These are phyloP conservation scores for Agrotis segetum DNA, from an alignment of 2,888 invertebrate genomes.

Conservation along the genomic window DNA sequence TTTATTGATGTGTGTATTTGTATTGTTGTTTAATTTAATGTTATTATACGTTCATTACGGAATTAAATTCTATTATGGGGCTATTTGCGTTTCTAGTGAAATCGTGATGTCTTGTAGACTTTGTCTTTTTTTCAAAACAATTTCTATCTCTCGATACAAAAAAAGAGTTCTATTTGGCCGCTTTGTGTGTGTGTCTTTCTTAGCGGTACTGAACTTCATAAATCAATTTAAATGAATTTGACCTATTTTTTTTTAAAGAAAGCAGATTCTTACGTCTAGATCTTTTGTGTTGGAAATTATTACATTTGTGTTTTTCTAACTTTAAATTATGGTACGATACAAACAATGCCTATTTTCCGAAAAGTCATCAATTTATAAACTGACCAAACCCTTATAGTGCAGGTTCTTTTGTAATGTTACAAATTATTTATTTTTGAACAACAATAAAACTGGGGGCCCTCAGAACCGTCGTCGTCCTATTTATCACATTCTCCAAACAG, in stretches of 20 bases:
- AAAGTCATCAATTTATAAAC: background rate
- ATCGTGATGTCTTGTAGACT: background rate
- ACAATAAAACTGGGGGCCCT: slow-evolving; percentile 31
- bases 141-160: background rate
- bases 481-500: slow-evolving; percentile 42
- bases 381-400: background rate
- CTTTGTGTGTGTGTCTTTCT: no score
- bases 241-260: no score
- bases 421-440: slow-evolving; percentile 17
- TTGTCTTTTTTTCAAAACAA: background rate
- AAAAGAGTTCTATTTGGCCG: no score
- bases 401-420: background rate
- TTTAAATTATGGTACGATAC: no score
- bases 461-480: slow-evolving; percentile 11
- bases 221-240: no score
- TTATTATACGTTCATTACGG: background rate
- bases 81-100: background rate
- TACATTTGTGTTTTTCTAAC: no score
- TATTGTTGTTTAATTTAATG: background rate
- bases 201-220: no score
- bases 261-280: no score
- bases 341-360: background rate
- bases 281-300: no score
- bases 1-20: slow-evolving; percentile 24
- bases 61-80: background rate